Conservation (phyloP, 2,888 invertebrate species). For the Pristionchus arcanus region DNA sequence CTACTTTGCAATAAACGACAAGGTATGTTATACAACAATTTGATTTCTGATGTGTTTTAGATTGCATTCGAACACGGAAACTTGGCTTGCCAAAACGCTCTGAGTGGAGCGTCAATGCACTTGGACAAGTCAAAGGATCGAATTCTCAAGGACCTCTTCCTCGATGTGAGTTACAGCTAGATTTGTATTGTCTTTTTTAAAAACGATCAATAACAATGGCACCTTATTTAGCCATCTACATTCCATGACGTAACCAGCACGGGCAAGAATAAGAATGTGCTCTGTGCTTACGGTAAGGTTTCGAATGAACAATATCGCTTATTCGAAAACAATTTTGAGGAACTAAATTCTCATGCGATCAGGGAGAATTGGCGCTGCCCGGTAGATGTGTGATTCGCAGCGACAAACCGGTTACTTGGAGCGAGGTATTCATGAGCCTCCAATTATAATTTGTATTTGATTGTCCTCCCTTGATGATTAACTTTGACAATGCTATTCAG, state of each 20-base stretch:
- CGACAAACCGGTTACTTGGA: neutral
- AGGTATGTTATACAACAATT: neutral
- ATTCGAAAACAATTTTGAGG: neutral
- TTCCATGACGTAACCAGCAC: neutral
- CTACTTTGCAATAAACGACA: neutral
- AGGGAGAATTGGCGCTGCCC: neutral
- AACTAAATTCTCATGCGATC: neutral
- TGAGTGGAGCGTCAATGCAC: neutral
- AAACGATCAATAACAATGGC: neutral
- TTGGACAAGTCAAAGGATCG: neutral
- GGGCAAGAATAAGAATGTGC: neutral
- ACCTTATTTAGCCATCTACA: neutral
- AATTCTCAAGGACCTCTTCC: neutral
- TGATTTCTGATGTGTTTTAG: neutral
- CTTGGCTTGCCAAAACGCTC: neutral
- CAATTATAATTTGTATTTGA: too few species aligned
- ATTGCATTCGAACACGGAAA: neutral
- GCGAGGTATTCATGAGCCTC: neutral
- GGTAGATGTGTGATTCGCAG: neutral
- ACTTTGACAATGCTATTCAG: too few species aligned
- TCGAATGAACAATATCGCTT: neutral
- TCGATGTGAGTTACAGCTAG: neutral
- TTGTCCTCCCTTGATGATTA: too few species aligned
- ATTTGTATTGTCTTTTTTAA: neutral
- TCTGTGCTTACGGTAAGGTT: neutral